Percentiles rank a stretch among this genome's conserved stretches.
phyloP scores from a whole-genome alignment of 2,888 invertebrate species.

The Chloromyia formosa region DNA sequence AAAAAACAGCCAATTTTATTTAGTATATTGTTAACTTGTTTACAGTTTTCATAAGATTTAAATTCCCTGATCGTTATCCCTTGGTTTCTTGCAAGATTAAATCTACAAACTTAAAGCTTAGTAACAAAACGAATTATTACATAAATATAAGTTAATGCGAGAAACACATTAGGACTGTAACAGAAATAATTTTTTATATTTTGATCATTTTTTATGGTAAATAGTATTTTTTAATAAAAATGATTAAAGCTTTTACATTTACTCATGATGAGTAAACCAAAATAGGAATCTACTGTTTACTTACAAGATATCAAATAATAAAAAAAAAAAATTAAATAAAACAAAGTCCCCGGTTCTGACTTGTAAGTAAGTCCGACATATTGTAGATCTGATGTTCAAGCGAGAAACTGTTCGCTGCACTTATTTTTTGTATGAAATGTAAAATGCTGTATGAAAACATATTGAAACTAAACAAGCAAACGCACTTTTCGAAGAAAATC shows the following conservation, averaged over 20 bases:
- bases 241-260: slow-evolving; percentile 35
- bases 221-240: slow-evolving; percentile 7
- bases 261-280: slow-evolving; percentile 13
- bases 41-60: slow-evolving; percentile 29
- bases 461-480: too few species aligned
- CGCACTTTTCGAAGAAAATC: too few species aligned
- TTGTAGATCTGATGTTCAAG: too few species aligned
- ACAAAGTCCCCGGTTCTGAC: not conserved
- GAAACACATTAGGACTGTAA: slow-evolving; percentile 35
- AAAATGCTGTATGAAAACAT: too few species aligned
- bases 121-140: slow-evolving; percentile 24
- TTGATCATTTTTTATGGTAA: slow-evolving; percentile 16
- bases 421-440: too few species aligned
- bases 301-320: not conserved
- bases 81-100: slow-evolving; percentile 1
- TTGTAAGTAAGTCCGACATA: too few species aligned
- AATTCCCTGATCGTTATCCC: slow-evolving; percentile 12
- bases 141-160: slow-evolving; percentile 15
- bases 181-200: slow-evolving; percentile 38
- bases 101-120: slow-evolving; percentile 20
- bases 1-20: slow-evolving; percentile 25
- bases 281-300: slow-evolving; percentile 34
- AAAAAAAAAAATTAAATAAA: not conserved
- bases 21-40: slow-evolving; percentile 17
- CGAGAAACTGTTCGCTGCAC: too few species aligned